Evolutionary conservation across 2,797 vertebrate species (phyloP).

Genomic region (Sparus aurata): DNA sequence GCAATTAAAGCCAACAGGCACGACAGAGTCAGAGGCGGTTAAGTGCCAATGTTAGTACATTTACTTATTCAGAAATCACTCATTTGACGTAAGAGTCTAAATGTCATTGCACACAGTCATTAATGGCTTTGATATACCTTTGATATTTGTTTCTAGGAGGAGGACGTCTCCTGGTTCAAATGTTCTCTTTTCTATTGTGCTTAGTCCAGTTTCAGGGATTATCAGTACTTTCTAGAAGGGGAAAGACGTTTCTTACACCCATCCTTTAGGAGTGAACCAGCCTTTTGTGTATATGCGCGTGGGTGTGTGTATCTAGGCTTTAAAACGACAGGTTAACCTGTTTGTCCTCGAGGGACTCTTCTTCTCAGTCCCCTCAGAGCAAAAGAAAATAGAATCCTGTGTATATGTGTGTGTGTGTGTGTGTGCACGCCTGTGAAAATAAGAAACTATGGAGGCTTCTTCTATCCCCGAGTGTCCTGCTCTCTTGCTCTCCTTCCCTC

Average conservation of each 20-base stretch:
- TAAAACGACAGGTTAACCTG: slow-evolving; percentile 70
- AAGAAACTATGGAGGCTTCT: slow-evolving; percentile 68
- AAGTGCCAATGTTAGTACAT: slow-evolving; percentile 18
- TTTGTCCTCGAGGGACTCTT: slow-evolving; percentile 57
- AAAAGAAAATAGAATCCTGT: slow-evolving; percentile 59
- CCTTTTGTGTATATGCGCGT: background rate
- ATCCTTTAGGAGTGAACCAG: slow-evolving; percentile 2
- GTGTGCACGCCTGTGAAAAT: slow-evolving; percentile 35
- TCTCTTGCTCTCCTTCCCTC: slow-evolving; percentile 32
- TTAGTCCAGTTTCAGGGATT: background rate
- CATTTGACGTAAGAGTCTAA: slow-evolving; percentile 5
- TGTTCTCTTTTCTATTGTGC: background rate
- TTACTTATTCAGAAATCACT: slow-evolving; percentile 39
- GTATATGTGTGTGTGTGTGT: slow-evolving; percentile 19
- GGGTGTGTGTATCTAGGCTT: slow-evolving; percentile 36
- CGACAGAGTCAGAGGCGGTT: slow-evolving; percentile 34
- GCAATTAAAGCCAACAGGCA: slow-evolving; percentile 57
- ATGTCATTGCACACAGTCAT: slow-evolving; percentile 7
- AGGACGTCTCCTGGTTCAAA: background rate
- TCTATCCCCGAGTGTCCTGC: slow-evolving; percentile 52
- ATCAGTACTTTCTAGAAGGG: background rate
- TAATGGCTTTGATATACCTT: background rate
- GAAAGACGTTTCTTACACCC: background rate
- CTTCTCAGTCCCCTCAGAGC: slow-evolving; percentile 32
- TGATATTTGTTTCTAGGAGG: background rate